Conservation (phyloP, 2,113 vertebrate genomes). For the Nannobrachium achirus region DNA sequence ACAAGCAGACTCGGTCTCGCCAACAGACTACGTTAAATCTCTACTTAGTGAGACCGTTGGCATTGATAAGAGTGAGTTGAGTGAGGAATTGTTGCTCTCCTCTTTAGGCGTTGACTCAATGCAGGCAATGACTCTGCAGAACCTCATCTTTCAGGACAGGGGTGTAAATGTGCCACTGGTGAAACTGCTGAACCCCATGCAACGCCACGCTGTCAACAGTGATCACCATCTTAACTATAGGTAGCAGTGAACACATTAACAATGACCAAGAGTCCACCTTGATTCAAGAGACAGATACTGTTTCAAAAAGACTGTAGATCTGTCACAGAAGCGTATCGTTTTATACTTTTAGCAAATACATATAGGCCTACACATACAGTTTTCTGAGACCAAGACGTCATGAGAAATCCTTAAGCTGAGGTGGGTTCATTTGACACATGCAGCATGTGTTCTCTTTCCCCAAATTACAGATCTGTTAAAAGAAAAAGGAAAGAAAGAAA, state of each 20-base stretch:
- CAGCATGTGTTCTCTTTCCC: too few species aligned
- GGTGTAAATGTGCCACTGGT: conserved; percentile 82
- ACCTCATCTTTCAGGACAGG: conserved; percentile 77
- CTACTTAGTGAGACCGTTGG: conserved; percentile 73
- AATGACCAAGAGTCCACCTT: conserved; percentile 2
- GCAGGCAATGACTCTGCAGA: conserved; percentile 87
- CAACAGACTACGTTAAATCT: conserved; percentile 76
- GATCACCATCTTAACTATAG: conserved; percentile 63
- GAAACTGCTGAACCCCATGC: conserved; percentile 83
- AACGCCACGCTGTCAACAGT: conserved; percentile 77
- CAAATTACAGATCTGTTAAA: too few species aligned
- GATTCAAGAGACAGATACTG: not conserved
- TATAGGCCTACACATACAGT: too few species aligned
- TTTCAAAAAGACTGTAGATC: conserved; percentile 57
- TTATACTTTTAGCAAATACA: too few species aligned
- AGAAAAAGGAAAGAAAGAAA: too few species aligned
- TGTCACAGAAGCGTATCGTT: not conserved
- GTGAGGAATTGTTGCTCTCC: conserved; percentile 70
- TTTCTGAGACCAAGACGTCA: too few species aligned
- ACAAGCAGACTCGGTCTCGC: conserved; percentile 50
- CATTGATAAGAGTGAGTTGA: conserved; percentile 68
- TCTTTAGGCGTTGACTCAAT: conserved; percentile 86
- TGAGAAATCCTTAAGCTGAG: too few species aligned
- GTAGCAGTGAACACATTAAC: not conserved
- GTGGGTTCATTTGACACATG: too few species aligned